Evolutionary conservation across 2,113 vertebrate genomes (phyloP).

Genomic region (Archilochus colubris): DNA sequence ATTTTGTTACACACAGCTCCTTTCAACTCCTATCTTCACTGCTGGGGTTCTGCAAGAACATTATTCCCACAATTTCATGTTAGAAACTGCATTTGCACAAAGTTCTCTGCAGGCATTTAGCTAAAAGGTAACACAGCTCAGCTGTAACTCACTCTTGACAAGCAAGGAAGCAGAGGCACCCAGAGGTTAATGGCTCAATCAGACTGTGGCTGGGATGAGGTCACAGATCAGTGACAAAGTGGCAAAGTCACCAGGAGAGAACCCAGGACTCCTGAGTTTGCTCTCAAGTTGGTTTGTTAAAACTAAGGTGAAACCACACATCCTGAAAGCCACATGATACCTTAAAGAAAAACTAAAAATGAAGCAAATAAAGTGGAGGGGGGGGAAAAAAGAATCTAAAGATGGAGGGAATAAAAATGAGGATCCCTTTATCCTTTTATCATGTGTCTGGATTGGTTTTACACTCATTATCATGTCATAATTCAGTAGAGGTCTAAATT

Average conservation of each 20-base stretch:
- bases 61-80: neutral
- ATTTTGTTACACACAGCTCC: neutral
- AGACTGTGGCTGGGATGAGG: neutral
- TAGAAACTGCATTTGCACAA: neutral
- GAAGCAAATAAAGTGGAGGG: fast-evolving
- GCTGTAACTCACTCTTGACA: neutral
- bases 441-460: neutral
- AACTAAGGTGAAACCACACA: neutral
- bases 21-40: neutral
- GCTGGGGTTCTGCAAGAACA: neutral
- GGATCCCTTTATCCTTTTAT: neutral
- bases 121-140: neutral
- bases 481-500: neutral
- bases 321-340: neutral
- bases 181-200: constrained; percentile 17
- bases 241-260: neutral
- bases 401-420: neutral
- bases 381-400: neutral
- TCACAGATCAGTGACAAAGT: neutral
- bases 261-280: neutral
- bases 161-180: neutral
- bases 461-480: neutral
- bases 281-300: neutral
- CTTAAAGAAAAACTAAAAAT: neutral
- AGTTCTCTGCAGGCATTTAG: neutral